These are phyloP conservation scores for Acanthurus leucopareius DNA, from an alignment of 2,797 vertebrate species.

Conservation along the genomic window DNA sequence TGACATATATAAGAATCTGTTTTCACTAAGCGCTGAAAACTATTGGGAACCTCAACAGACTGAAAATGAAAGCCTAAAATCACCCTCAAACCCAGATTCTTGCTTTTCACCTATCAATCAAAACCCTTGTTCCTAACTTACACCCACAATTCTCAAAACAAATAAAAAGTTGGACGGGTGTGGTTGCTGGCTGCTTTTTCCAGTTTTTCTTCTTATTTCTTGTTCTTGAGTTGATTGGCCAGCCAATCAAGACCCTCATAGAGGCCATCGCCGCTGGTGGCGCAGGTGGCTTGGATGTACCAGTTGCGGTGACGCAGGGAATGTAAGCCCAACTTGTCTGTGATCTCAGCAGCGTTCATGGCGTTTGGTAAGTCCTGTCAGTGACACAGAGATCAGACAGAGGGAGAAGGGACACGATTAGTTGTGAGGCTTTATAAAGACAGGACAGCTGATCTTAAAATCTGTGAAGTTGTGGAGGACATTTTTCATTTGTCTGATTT, in stretches of 20 bases:
- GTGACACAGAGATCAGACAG: constrained; percentile 18
- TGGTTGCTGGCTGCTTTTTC: constrained; percentile 36
- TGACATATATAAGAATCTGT: constrained; percentile 50
- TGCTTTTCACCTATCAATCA: constrained; percentile 50
- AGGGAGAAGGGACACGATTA: not conserved
- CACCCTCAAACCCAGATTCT: constrained; percentile 38
- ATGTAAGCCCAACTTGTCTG: constrained; percentile 97
- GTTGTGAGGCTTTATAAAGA: not conserved
- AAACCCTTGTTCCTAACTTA: constrained; percentile 40
- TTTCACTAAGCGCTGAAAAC: constrained; percentile 70
- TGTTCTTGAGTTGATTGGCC: constrained; percentile 98
- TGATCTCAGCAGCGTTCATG: constrained; percentile 98
- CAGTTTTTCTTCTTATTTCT: constrained; percentile 88
- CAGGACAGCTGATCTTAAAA: too few relatives aligned
- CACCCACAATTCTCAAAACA: constrained; percentile 44
- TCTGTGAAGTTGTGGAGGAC: not conserved
- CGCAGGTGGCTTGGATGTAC: constrained; percentile 99
- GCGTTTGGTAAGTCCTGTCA: constrained; percentile 95
- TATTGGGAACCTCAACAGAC: constrained; percentile 66
- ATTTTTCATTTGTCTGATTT: not conserved
- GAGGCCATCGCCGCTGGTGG: constrained; percentile 96
- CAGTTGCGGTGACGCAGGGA: constrained; percentile 97
- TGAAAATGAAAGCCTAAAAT: constrained; percentile 61
- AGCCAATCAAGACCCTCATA: constrained; percentile 98
- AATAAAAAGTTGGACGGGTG: constrained; percentile 52